Percentiles rank a stretch among this genome's conserved stretches.
These are phyloP conservation scores for Catocala sponsa DNA, from an alignment of 2,888 invertebrate genomes.

Conservation along the genomic window DNA sequence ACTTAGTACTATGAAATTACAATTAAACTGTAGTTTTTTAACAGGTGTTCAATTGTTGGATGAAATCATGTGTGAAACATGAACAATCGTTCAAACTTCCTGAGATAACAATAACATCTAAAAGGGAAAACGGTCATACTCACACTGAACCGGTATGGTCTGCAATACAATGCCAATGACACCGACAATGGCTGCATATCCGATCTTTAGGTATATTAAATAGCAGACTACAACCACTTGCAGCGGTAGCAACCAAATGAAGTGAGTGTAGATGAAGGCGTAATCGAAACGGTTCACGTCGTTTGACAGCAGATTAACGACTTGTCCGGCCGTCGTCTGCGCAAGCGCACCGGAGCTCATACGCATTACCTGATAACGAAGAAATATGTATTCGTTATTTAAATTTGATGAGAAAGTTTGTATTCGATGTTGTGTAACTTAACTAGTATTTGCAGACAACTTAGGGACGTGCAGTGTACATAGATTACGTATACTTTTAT, in stretches of 20 bases:
- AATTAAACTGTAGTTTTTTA: no score
- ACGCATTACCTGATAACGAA: constrained; percentile 81
- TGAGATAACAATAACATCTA: background rate
- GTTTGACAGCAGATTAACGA: constrained; percentile 97
- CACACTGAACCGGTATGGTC: constrained; percentile 95
- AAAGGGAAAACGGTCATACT: constrained; percentile 42
- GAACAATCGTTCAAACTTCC: no score
- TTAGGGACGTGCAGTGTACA: no score
- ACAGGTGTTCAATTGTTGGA: no score
- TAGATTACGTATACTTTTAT: no score
- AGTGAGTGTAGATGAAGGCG: constrained; percentile 94
- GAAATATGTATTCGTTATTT: constrained; percentile 14
- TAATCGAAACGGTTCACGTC: constrained; percentile 97
- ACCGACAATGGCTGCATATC: constrained; percentile 92
- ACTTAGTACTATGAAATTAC: no score
- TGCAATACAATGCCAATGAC: constrained; percentile 92
- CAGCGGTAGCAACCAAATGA: constrained; percentile 95
- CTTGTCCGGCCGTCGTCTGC: constrained; percentile 96
- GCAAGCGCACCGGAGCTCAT: constrained; percentile 94
- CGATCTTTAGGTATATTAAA: constrained; percentile 93
- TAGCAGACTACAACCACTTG: constrained; percentile 90
- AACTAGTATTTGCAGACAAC: background rate
- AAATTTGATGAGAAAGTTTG: constrained; percentile 7
- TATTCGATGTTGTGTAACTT: background rate
- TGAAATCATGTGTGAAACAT: no score